Conservation (phyloP, 2,888 invertebrate genomes). For the Gisinianus flammeolus region DNA sequence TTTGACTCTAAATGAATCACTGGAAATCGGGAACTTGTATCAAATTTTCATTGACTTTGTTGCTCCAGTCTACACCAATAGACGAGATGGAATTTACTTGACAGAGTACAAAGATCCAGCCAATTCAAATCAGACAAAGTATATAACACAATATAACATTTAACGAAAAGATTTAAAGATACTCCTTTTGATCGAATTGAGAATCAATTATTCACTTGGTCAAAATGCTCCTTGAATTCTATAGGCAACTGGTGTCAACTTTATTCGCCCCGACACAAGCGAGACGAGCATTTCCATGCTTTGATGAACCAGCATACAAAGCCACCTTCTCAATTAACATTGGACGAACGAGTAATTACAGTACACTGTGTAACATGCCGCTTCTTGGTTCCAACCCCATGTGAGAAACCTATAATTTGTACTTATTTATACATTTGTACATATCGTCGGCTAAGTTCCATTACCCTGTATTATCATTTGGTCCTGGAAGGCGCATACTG, state of each 20-base stretch:
- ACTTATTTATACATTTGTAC: neutral
- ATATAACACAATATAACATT: neutral
- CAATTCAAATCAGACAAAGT: constrained; percentile 25
- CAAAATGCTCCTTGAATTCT: no score
- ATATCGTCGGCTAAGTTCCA: no score
- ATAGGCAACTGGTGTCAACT: constrained; percentile 65
- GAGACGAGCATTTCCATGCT: constrained; percentile 90
- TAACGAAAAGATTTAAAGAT: neutral
- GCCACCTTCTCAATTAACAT: constrained; percentile 45
- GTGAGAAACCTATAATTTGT: constrained; percentile 35
- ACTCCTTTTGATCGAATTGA: neutral
- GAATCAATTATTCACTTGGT: neutral
- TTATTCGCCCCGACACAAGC: constrained; percentile 96
- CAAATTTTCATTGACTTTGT: constrained; percentile 49
- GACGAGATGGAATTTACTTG: constrained; percentile 54
- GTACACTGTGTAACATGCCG: constrained; percentile 48
- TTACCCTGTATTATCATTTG: no score
- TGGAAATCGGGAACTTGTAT: constrained; percentile 40
- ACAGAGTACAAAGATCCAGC: constrained; percentile 51
- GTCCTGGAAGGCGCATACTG: no score
- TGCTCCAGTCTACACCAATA: constrained; percentile 44
- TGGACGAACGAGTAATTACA: constrained; percentile 44
- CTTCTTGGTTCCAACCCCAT: constrained; percentile 43
- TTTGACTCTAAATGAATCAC: constrained; percentile 37
- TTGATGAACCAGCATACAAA: constrained; percentile 97